These are phyloP conservation scores for Todiramphus chloris DNA, from an alignment of 2,113 vertebrate species.

Conservation along the genomic window DNA sequence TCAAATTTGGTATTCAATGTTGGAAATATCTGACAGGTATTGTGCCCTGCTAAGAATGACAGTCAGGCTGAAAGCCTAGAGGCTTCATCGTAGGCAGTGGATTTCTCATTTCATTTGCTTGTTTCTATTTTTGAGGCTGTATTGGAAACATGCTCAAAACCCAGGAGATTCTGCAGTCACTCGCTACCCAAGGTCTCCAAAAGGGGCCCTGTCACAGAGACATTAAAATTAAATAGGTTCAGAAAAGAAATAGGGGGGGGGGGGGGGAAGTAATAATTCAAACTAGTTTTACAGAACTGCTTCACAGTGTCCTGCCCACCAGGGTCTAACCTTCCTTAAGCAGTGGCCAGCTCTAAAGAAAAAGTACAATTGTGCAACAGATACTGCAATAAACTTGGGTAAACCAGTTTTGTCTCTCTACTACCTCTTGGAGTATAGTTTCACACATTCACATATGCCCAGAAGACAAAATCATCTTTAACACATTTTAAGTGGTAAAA, in stretches of 20 bases:
- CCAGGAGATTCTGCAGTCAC: neutral
- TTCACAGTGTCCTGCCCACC: neutral
- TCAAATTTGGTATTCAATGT: neutral
- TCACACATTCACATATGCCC: neutral
- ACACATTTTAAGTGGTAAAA: neutral
- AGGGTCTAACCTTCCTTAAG: neutral
- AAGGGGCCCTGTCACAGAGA: neutral
- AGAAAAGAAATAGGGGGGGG: neutral
- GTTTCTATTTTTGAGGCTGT: neutral
- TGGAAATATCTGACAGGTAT: neutral
- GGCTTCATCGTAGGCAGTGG: neutral
- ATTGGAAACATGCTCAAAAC: neutral
- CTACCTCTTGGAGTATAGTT: neutral
- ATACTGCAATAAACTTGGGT: neutral
- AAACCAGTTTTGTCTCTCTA: neutral
- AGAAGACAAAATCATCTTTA: neutral
- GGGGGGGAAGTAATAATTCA: accelerated
- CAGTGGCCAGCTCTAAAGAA: neutral
- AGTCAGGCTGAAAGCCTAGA: neutral
- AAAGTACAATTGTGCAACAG: neutral
- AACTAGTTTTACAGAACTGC: neutral
- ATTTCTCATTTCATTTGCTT: neutral
- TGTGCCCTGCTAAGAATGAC: neutral
- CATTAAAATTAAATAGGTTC: neutral
- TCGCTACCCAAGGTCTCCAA: neutral